Base-by-base conservation (phyloP, 2,113 vertebrate species). In the Upupa epops region DNA sequence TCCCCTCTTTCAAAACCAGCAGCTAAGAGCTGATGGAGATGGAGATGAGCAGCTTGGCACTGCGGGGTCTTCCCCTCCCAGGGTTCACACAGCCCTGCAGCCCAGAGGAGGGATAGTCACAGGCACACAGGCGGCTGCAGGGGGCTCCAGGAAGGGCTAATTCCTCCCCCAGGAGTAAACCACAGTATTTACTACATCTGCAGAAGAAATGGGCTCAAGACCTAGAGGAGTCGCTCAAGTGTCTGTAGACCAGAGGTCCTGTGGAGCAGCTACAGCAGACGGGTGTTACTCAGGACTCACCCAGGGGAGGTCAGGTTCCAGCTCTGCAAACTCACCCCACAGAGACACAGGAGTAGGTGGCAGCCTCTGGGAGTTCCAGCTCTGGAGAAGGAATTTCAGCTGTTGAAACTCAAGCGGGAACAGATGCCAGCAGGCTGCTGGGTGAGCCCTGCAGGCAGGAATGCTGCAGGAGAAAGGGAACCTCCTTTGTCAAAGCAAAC, bases 401-500 rank as follows among this genome's bases (percentile, higher is more conserved):
- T 88, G 65, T 26, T 40, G 77, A 40, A 88, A n/a, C 60, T n/a
- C 26, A 69, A 54, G 54, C 61, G 78, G 55, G 74, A 93, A 76
- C 81, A 93, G 89, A 82, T 84, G 87, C 25, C 84, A 46, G 49
- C 81, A 84, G 81, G 93, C 91, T 90, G 83, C 81, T 20, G 58
- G 70, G 73, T 7, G 37, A 90, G 83, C 69, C 83, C 52, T 17
- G 34, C 56, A 56, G 82, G 31, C 11, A 55, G 74, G 84, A 84
- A 42, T 7, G 31, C 46, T 79, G 81, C 84, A 65, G 63, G 66
- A 79, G 83, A 74, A 69, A 86, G 83, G 92, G 80, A 90, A 83
- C 54, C 80, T 90, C 88, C 54, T 83, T 77, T 92, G 60, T 83
- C 69, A 90, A 77, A 83, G 60, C 86, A 92, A 83, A 88, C 15